A percentile compares a stretch with the other conserved stretches of the same genome.
These are phyloP conservation scores for Ia io DNA, from an alignment of 2,113 vertebrate species.

Conservation along the genomic window DNA sequence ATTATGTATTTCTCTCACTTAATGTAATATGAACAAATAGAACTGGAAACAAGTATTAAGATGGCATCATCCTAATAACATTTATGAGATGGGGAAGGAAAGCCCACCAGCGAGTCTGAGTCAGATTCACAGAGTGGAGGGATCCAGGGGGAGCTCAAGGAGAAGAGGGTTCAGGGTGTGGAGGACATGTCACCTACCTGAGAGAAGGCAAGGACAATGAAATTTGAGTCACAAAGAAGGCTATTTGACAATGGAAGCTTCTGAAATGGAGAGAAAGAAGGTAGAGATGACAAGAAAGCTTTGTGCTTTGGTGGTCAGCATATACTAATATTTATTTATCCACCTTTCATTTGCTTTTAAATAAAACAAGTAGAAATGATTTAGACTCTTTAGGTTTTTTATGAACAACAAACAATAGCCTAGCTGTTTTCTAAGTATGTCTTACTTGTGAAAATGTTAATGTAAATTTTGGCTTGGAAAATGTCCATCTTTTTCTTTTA, in stretches of 20 bases:
- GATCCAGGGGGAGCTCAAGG: neutral
- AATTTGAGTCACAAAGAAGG: neutral
- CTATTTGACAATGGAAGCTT: neutral
- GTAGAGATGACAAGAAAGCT: neutral
- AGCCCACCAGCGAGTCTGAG: neutral
- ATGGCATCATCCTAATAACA: neutral
- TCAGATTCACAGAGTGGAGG: neutral
- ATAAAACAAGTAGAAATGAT: neutral
- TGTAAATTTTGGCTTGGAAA: constrained; percentile 14
- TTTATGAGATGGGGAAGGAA: neutral
- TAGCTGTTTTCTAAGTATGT: neutral
- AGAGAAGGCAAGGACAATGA: neutral
- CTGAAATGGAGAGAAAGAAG: neutral
- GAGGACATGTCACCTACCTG: neutral
- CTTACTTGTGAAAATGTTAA: neutral
- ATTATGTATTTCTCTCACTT: neutral
- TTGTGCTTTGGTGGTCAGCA: neutral
- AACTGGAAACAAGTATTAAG: neutral
- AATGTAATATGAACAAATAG: neutral
- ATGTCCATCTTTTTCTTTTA: neutral
- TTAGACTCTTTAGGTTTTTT: neutral
- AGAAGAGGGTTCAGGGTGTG: neutral
- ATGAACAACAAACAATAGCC: neutral
- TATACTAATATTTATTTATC: neutral
- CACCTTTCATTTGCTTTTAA: neutral